Evolutionary conservation across 92 coral and sea anemone genomes (phyloP).

Genomic region (Parazoanthus atlanticus): DNA sequence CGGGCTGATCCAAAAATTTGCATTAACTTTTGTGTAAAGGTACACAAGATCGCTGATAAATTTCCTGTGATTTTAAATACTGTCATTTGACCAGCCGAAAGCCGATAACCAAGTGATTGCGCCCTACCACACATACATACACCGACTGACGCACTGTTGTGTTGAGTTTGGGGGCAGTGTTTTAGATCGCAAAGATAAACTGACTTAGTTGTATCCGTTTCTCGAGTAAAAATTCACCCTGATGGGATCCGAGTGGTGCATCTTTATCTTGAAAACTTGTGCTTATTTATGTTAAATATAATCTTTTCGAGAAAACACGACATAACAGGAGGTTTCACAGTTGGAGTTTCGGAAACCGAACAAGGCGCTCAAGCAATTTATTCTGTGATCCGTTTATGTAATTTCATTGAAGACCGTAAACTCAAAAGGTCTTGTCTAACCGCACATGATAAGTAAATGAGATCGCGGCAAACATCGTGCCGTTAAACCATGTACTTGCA

Average conservation of each 20-base stretch:
- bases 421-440: conserved; percentile 20
- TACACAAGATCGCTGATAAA: conserved; percentile 26
- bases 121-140: conserved; percentile 13
- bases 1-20: conserved; percentile 27
- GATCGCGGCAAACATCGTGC: not conserved
- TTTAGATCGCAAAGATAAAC: conserved; percentile 10
- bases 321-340: not conserved
- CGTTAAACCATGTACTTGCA: not conserved
- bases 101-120: conserved; percentile 15
- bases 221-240: not conserved
- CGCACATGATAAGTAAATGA: not conserved
- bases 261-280: not conserved
- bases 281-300: not conserved
- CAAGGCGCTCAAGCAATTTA: conserved; percentile 21
- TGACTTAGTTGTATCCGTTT: not conserved
- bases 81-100: conserved; percentile 8
- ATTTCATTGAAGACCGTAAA: not conserved
- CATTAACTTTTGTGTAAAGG: not conserved
- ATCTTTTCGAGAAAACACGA: conserved; percentile 7
- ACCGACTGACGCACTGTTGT: not conserved
- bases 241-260: not conserved
- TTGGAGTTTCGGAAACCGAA: conserved; percentile 1
- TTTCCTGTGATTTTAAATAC: conserved; percentile 19
- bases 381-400: conserved; percentile 27
- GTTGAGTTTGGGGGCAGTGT: conserved; percentile 11